Evolutionary conservation across 1,140 invertebrate genomes (phyloP).

Genomic region (Conopomorpha cramerella): DNA sequence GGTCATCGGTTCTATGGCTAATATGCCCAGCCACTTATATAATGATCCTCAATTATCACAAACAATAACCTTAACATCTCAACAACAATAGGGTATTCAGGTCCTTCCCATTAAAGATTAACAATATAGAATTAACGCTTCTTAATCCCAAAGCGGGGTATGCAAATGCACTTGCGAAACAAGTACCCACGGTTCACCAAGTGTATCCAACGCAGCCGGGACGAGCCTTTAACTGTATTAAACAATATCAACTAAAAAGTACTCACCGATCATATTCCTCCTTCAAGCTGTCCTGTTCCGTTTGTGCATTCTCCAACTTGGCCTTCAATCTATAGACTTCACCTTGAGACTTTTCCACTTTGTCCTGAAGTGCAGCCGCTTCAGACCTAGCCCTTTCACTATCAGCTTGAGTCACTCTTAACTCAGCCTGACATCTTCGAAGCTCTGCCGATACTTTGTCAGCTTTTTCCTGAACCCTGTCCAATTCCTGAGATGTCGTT

Average conservation of each 20-base stretch:
- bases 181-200: too few species aligned
- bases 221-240: background rate
- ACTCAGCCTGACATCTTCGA: constrained; percentile 82
- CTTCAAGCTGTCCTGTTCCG: constrained; percentile 88
- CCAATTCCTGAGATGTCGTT: constrained; percentile 76
- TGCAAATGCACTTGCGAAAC: too few species aligned
- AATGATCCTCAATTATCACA: too few species aligned
- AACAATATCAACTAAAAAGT: constrained; percentile 4
- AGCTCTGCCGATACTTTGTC: constrained; percentile 84
- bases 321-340: constrained; percentile 93
- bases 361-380: constrained; percentile 85
- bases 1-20: too few species aligned
- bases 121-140: too few species aligned
- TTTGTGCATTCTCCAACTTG: constrained; percentile 91
- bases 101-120: too few species aligned
- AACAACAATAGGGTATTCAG: too few species aligned
- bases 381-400: constrained; percentile 85
- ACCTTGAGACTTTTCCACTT: constrained; percentile 90
- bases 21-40: too few species aligned
- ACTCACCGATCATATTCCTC: constrained; percentile 82
- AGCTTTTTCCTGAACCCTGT: constrained; percentile 83
- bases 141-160: too few species aligned
- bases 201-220: too few species aligned
- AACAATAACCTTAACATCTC: too few species aligned
- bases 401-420: constrained; percentile 83